These are phyloP conservation scores for Acanthoscelides obtectus DNA, from an alignment of 2,888 invertebrate species.

Conservation along the genomic window DNA sequence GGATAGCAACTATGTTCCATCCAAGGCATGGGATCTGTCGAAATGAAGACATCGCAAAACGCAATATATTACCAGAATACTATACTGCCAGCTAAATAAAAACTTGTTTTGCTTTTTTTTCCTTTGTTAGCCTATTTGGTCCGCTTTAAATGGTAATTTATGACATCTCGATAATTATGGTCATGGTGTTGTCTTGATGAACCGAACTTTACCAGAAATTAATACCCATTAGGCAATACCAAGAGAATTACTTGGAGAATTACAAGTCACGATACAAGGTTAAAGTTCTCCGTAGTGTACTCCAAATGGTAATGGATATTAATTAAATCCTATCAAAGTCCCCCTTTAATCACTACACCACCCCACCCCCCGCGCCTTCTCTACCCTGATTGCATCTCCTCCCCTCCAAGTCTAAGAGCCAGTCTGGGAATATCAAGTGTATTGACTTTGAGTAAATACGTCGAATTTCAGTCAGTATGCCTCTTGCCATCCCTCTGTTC, in stretches of 20 bases:
- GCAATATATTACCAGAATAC: too few relatives aligned
- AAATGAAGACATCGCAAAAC: too few relatives aligned
- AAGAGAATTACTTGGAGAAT: neutral
- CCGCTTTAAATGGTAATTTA: too few relatives aligned
- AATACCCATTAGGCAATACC: neutral
- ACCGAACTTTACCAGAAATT: neutral
- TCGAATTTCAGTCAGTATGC: neutral
- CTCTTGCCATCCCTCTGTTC: neutral
- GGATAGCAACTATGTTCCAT: too few relatives aligned
- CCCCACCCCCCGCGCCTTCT: too few relatives aligned
- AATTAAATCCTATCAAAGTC: neutral
- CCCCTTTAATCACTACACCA: neutral
- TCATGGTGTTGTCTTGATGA: neutral
- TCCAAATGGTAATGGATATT: neutral
- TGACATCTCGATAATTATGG: too few relatives aligned
- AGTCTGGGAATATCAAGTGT: neutral
- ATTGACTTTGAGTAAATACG: neutral
- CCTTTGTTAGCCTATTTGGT: too few relatives aligned
- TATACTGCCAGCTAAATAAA: too few relatives aligned
- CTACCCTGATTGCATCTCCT: neutral
- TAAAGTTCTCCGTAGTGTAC: neutral
- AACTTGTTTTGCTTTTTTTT: too few relatives aligned
- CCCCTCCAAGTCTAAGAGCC: neutral
- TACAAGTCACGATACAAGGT: neutral
- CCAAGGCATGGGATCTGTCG: too few relatives aligned